phyloP scores from a whole-genome alignment of 2,888 invertebrate genomes.

The Cristatella mucedo region DNA sequence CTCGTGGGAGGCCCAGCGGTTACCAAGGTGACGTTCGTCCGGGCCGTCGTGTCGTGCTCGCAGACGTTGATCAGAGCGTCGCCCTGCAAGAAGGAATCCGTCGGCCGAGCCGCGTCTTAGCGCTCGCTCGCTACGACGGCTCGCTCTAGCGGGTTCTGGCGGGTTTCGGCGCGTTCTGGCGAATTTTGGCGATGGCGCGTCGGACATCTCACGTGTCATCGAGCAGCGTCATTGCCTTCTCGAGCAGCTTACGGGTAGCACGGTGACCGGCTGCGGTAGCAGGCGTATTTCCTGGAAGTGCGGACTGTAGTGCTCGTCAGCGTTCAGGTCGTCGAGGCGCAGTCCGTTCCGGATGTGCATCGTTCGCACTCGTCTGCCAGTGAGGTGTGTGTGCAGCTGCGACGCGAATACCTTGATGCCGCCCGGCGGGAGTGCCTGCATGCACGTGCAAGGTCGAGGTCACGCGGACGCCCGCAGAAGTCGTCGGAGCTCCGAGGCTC shows the following conservation, averaged over 20 bases:
- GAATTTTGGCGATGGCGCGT: too few species aligned
- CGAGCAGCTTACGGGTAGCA: slow-evolving; percentile 72
- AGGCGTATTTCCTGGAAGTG: slow-evolving; percentile 93
- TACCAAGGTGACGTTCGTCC: slow-evolving; percentile 58
- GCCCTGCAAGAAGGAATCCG: slow-evolving; percentile 48
- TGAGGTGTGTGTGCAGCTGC: slow-evolving; percentile 88
- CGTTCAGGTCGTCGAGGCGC: slow-evolving; percentile 64
- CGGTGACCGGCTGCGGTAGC: slow-evolving; percentile 57
- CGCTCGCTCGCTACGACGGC: too few species aligned
- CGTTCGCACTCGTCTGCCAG: slow-evolving; percentile 67
- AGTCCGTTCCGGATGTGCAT: slow-evolving; percentile 64
- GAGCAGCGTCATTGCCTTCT: too few species aligned
- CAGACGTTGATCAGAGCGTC: slow-evolving; percentile 84
- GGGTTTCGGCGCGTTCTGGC: too few species aligned
- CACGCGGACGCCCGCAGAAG: too few species aligned
- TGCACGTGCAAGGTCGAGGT: too few species aligned
- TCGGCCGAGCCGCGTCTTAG: too few species aligned
- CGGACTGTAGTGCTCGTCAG: slow-evolving; percentile 85
- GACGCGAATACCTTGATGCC: slow-evolving; percentile 87
- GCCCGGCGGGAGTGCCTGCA: slow-evolving; percentile 46
- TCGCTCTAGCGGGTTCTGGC: too few species aligned
- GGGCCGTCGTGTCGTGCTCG: slow-evolving; percentile 59
- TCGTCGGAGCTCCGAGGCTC: too few species aligned
- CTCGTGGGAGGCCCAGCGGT: too few species aligned
- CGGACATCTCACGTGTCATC: too few species aligned